Evolutionary conservation across 2,797 vertebrate species (phyloP).

Genomic region (Cuniculus paca): DNA sequence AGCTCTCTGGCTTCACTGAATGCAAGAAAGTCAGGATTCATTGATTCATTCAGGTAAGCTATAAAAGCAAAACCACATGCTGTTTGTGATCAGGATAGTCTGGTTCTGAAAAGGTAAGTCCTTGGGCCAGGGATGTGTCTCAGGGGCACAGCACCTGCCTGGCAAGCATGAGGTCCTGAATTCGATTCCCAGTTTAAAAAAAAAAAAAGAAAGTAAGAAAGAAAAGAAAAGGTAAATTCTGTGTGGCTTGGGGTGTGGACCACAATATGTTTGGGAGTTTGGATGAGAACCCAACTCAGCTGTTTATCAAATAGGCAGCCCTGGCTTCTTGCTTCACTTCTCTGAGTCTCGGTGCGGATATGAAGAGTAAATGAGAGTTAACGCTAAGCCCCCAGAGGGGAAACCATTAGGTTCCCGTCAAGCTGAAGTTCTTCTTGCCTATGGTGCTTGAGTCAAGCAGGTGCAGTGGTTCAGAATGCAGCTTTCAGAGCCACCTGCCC

Average conservation of each 20-base stretch:
- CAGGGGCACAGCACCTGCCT: no score
- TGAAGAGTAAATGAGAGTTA: not conserved
- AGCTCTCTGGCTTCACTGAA: not conserved
- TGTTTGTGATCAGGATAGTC: no score
- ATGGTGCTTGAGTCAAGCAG: not conserved
- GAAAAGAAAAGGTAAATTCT: not conserved
- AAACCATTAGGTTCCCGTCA: no score
- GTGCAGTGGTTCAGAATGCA: not conserved
- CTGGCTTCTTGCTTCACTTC: not conserved
- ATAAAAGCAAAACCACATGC: not conserved
- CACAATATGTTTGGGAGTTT: no score
- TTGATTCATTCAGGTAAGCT: not conserved
- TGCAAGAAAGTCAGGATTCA: not conserved
- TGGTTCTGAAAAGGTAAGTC: not conserved
- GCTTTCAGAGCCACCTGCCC: not conserved
- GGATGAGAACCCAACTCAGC: not conserved
- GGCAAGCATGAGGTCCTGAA: no score
- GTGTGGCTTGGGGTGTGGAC: not conserved
- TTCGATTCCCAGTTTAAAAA: no score
- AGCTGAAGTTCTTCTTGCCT: not conserved
- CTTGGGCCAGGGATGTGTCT: no score
- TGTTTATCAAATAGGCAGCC: not conserved
- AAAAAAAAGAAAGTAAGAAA: no score
- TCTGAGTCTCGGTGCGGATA: not conserved
- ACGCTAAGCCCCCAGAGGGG: not conserved